phyloP scores from a whole-genome alignment of 1,140 invertebrate genomes.

The Calliopsis andreniformis region DNA sequence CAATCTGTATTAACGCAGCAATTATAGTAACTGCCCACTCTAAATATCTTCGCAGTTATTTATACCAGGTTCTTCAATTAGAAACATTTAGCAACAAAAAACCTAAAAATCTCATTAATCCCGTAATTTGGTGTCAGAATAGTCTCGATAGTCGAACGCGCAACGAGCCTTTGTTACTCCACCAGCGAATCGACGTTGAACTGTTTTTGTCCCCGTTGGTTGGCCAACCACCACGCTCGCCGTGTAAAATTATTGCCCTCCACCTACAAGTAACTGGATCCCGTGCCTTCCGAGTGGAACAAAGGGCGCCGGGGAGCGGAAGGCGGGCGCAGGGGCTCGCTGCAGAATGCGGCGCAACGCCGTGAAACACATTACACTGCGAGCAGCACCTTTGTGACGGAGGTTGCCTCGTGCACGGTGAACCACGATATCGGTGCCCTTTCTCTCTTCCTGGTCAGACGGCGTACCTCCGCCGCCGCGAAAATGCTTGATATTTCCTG shows the following conservation, averaged over 20 bases:
- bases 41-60: no score
- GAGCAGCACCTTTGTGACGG: conserved; percentile 23
- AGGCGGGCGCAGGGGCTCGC: not conserved
- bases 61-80: no score
- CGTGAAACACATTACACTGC: conserved; percentile 26
- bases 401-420: conserved; percentile 9
- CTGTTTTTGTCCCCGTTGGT: not conserved
- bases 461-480: not conserved
- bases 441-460: not conserved
- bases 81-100: no score
- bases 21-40: no score
- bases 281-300: conserved; percentile 34
- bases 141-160: not conserved
- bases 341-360: conserved; percentile 11
- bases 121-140: no score
- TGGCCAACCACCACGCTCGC: not conserved
- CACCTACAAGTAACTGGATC: conserved; percentile 48
- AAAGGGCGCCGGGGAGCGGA: conserved; percentile 29
- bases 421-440: conserved; percentile 4
- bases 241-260: conserved; percentile 37
- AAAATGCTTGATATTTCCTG: conserved; percentile 28
- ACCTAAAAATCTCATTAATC: no score
- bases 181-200: not conserved
- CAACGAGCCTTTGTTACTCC: not conserved
- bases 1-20: no score